Evolutionary conservation across 2,888 invertebrate genomes (phyloP), one percentile per base, ranked within the genome.

Genomic region (Melanotus villosus): DNA sequence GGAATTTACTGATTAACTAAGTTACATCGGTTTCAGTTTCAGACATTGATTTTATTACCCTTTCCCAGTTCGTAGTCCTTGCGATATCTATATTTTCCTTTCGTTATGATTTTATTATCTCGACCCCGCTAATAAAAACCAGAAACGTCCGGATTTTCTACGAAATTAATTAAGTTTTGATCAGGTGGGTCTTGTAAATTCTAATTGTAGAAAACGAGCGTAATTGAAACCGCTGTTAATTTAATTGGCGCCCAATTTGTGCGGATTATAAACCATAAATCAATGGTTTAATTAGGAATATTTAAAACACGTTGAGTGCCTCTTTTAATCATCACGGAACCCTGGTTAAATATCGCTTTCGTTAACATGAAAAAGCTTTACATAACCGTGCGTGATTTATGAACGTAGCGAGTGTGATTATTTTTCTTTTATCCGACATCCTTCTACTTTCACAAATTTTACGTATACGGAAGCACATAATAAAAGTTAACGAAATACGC

Each of bases 1-100:
- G 52, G 12, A 52, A 32, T 52, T 32, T 34, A 10, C 52, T 32
- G 34, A 52, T 52, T 52, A 52, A 52, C 52, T 18, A 7, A 16
- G 52, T 18, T 30, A 52, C 30, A 32, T 52, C 47, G 16, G 52
- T 32, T 32, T 52, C 52, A 18, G 50, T 6, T 12, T 30, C 32
- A 14, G 52, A 32, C 52, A 52, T 32, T 52, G 52, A 52, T 52
- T 52, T 52, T 6, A 19, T 52, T 52, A 32, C 18, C 2, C 1
- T 9, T 10, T 7, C n/a, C 14, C 32, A 2, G 32, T 10, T 9
- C n/a, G 52, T 9, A 52, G 32, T 52, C 32, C 52, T 32, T 47
- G 47, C n/a, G n/a, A 18, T 32, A 12, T 7, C 7, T 16, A 16
- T 50, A 16, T n/a, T 30, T 32, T 52, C 30, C 9, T 32, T n/a